Conservation (phyloP, 2,888 invertebrate species). For the Melanchra persicariae region DNA sequence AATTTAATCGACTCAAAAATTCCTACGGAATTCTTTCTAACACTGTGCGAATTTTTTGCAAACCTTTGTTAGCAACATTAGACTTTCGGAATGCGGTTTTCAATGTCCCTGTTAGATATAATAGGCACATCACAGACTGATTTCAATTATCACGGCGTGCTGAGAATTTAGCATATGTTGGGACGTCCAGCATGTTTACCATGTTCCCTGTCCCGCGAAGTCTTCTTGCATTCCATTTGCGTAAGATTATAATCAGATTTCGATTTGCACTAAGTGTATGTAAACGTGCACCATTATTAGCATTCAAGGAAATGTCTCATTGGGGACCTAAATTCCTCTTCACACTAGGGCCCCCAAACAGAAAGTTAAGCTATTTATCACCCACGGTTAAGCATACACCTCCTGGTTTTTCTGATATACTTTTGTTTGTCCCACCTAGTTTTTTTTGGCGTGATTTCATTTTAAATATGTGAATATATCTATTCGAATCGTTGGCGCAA, state of each 20-base stretch:
- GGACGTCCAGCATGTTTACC: neutral
- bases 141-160: neutral
- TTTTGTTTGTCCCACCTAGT: neutral
- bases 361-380: neutral
- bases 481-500: too few relatives aligned
- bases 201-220: neutral
- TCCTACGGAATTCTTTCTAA: too few relatives aligned
- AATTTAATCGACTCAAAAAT: too few relatives aligned
- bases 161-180: neutral
- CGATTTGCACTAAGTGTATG: neutral
- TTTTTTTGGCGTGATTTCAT: neutral
- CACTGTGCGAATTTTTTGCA: neutral
- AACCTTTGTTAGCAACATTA: neutral
- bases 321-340: neutral
- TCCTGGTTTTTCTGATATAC: neutral
- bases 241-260: too few relatives aligned
- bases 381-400: neutral
- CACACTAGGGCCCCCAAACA: too few relatives aligned
- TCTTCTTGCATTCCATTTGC: too few relatives aligned
- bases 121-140: neutral
- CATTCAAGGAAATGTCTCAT: neutral
- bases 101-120: neutral
- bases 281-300: too few relatives aligned
- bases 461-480: too few relatives aligned
- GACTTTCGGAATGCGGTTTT: neutral